Evolutionary conservation across 2,113 vertebrate genomes (phyloP).

Genomic region (Ceyx cyanopectus): DNA sequence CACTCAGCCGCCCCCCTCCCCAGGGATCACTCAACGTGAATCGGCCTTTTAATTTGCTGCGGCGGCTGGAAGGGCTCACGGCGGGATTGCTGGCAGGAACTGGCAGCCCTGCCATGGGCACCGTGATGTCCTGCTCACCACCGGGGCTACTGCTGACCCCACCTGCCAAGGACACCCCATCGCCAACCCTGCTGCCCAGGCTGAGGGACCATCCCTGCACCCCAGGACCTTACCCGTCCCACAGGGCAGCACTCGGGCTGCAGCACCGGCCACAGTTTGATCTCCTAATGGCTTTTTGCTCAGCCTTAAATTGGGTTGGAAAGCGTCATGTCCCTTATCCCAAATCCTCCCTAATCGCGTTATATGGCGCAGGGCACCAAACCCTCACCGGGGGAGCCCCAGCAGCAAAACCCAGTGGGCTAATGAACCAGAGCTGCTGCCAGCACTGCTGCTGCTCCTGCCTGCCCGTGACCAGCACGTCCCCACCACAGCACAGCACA

Average conservation of each 20-base stretch:
- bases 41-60: slow-evolving; percentile 84
- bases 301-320: slow-evolving; percentile 34
- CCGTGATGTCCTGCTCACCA: neutral
- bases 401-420: neutral
- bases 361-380: neutral
- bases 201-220: neutral
- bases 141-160: neutral
- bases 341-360: slow-evolving; percentile 25
- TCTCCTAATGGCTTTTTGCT: slow-evolving; percentile 31
- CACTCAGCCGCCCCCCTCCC: slow-evolving; percentile 68
- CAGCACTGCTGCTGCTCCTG: neutral
- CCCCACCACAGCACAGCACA: neutral
- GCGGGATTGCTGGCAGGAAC: slow-evolving; percentile 67
- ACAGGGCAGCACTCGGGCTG: neutral
- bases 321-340: slow-evolving; percentile 21
- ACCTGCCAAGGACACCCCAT: neutral
- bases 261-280: neutral
- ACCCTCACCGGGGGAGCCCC: neutral
- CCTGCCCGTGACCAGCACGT: fast-evolving
- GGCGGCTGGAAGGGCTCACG: slow-evolving; percentile 70
- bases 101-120: slow-evolving; percentile 37
- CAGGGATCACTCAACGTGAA: slow-evolving; percentile 80
- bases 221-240: neutral
- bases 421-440: neutral
- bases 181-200: neutral